A percentile compares a stretch with the other conserved stretches of the same genome.
Evolutionary conservation across 2,888 invertebrate species (phyloP).

Genomic region (Lymantria dispar): DNA sequence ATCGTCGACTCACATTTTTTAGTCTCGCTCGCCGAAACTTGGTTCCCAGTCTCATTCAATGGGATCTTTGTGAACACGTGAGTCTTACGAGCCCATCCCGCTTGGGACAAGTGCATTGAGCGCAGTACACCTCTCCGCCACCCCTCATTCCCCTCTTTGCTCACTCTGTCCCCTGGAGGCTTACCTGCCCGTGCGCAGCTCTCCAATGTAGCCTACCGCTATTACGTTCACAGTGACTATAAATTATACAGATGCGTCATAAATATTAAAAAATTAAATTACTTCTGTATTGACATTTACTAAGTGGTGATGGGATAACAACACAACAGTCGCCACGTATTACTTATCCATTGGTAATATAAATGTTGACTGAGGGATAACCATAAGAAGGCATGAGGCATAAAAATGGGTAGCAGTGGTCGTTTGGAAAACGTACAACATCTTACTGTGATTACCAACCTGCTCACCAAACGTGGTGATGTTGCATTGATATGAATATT

Average conservation of each 20-base stretch:
- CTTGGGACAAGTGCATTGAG: constrained; percentile 59
- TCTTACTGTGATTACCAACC: too few relatives aligned
- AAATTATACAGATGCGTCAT: constrained; percentile 22
- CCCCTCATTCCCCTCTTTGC: constrained; percentile 14
- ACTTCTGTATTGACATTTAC: too few relatives aligned
- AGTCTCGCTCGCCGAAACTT: background rate
- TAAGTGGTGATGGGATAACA: too few relatives aligned
- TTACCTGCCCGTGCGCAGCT: constrained; percentile 65
- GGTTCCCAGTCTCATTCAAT: constrained; percentile 20
- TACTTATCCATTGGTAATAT: too few relatives aligned
- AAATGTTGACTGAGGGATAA: too few relatives aligned
- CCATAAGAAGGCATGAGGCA: too few relatives aligned
- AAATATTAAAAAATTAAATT: background rate
- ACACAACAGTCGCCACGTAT: too few relatives aligned
- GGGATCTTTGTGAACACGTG: constrained; percentile 28
- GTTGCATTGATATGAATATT: too few relatives aligned
- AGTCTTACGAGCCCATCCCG: constrained; percentile 28
- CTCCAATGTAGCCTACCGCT: constrained; percentile 60
- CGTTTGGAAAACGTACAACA: too few relatives aligned
- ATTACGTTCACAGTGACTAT: constrained; percentile 48
- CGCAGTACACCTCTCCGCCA: constrained; percentile 23
- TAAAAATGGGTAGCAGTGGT: too few relatives aligned
- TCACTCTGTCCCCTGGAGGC: constrained; percentile 49
- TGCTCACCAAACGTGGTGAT: too few relatives aligned
- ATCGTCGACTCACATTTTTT: too few relatives aligned